These are phyloP conservation scores for Drosophila tripunctata DNA, from an alignment of 2,888 invertebrate species.

Conservation along the genomic window DNA sequence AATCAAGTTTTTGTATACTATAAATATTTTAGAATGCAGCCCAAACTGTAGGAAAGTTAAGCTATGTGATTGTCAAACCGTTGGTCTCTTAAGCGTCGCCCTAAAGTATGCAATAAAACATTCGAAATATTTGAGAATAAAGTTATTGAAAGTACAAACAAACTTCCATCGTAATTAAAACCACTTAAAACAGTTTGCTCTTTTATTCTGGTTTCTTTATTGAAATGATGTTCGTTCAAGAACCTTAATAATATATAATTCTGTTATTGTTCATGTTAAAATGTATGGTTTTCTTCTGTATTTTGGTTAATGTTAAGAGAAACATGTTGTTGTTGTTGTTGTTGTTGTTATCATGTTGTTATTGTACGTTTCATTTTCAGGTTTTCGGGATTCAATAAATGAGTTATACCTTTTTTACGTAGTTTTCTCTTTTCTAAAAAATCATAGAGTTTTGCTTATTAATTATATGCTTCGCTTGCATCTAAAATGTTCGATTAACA, in stretches of 20 bases:
- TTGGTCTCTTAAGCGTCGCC: constrained; percentile 17
- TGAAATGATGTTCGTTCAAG: constrained; percentile 66
- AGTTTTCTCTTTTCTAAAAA: constrained; percentile 27
- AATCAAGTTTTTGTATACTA: too few species aligned
- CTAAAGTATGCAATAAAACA: constrained; percentile 43
- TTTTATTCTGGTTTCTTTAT: constrained; percentile 62
- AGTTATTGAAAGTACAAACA: too few species aligned
- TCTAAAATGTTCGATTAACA: constrained; percentile 50
- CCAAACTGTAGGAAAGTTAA: too few species aligned
- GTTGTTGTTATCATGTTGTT: constrained; percentile 17
- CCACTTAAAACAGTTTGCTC: constrained; percentile 59
- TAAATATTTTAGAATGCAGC: too few species aligned
- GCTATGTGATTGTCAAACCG: constrained; percentile 18
- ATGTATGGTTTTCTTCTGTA: constrained; percentile 63
- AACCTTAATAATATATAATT: constrained; percentile 31
- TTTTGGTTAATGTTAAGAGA: constrained; percentile 34
- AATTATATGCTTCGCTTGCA: constrained; percentile 35
- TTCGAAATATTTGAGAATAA: background rate
- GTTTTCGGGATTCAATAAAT: constrained; percentile 35
- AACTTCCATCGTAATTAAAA: too few species aligned
- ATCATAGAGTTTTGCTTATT: constrained; percentile 43
- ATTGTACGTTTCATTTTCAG: constrained; percentile 35
- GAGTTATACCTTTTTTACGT: constrained; percentile 25
- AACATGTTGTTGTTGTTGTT: constrained; percentile 46
- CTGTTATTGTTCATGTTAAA: constrained; percentile 24